phyloP scores from a whole-genome alignment of 2,113 vertebrate species.

The Cyprinodon tularosa region DNA sequence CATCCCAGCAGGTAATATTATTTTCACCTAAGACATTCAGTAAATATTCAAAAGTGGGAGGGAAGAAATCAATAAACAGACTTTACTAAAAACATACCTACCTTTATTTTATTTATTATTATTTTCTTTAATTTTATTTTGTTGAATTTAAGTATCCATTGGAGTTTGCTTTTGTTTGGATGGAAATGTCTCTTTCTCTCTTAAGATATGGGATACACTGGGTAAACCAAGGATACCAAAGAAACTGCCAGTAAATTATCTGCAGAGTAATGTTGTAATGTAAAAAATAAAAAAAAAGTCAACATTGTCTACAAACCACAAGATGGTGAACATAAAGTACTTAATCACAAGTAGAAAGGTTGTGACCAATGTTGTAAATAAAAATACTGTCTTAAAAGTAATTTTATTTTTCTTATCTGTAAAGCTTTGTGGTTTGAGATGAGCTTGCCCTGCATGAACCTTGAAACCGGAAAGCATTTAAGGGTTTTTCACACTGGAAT shows the following conservation, averaged over 20 bases:
- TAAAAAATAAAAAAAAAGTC: background rate
- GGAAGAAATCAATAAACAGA: background rate
- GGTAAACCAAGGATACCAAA: background rate
- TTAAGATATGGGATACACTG: background rate
- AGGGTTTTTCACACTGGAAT: constrained; percentile 45
- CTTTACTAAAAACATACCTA: background rate
- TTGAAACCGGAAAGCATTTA: constrained; percentile 36
- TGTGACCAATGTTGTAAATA: constrained; percentile 11
- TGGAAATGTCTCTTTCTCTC: background rate
- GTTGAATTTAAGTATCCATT: background rate
- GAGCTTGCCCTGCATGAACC: constrained; percentile 48
- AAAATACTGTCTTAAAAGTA: constrained; percentile 14
- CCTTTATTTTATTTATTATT: background rate
- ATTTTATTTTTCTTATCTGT: constrained; percentile 45
- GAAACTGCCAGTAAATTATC: background rate
- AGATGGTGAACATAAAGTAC: constrained; percentile 6
- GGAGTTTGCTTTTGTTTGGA: background rate
- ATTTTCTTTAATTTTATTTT: background rate
- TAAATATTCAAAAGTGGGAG: background rate
- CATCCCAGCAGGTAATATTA: background rate
- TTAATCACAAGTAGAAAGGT: constrained; percentile 1
- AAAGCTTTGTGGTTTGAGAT: constrained; percentile 24
- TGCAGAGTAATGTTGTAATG: background rate
- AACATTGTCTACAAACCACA: background rate
- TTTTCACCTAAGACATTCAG: background rate